Base-by-base conservation (phyloP, 1,140 invertebrate species). In the Heliconius eleuchia region DNA sequence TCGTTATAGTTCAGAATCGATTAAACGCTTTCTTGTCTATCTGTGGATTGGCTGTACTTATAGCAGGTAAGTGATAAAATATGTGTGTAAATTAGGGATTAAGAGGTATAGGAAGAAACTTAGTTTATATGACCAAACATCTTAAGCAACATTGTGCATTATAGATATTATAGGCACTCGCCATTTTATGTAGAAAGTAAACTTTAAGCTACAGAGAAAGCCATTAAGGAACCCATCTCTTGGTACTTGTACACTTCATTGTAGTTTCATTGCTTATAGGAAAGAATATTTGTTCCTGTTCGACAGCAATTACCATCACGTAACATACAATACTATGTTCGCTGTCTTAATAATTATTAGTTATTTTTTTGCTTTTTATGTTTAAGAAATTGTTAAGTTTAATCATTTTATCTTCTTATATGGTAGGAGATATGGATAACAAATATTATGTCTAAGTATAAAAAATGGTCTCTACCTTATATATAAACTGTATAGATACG, bases 1-100 rank as follows among this genome's bases (percentile, higher is more conserved):
- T 72, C 71, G 71, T 72, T 42, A 72, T 72, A 72, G 11, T 72
- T 66, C 23, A 27, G 71, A 72, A 72, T 72, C 30, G 71, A 72
- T 72, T 71, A 71, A 71, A 37, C 19, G 60, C 60, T 66, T 66
- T 66, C 60, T 66, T 66, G 60, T 66, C n/a, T 66, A 27, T 66
- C 60, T 66, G 60, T 66, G 60, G 60, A 66, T 4, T 30, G 27
- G 3, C 27, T 30, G 3, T 1, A 46, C 42, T 0, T 46, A n/a
- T 66, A 30, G 19, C 4, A 66, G n/a, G n/a, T 60, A 60, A 60
- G 11, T 66, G 60, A 23, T 57, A 23, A 57, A 57, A 57, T 9
- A 57, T 19, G 18, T 60, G 60, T 13, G 27, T 66, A 66, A 66
- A 66, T 66, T 5, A 66, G 27, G 27, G 60, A 13, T 66, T 66